phyloP scores from a whole-genome alignment of 2,888 invertebrate species.

The Phortica magna region DNA sequence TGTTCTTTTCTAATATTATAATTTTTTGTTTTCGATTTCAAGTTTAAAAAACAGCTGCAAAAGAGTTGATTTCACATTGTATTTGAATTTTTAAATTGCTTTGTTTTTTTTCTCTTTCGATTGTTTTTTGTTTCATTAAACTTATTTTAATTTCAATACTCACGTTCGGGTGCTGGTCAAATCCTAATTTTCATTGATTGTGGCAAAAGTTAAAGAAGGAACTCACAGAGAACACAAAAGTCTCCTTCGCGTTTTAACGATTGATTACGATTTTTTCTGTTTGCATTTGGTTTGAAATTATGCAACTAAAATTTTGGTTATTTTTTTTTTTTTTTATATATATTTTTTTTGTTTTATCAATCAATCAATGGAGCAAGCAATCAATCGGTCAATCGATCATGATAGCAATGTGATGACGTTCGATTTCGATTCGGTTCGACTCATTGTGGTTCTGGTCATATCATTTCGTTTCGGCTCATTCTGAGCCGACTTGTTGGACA shows the following conservation, averaged over 20 bases:
- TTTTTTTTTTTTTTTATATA: too few relatives aligned
- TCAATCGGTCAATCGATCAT: slow-evolving; percentile 12
- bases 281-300: background rate
- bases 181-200: background rate
- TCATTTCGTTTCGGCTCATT: background rate
- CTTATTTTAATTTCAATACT: slow-evolving; percentile 60
- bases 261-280: slow-evolving; percentile 28
- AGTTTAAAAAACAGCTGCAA: too few relatives aligned
- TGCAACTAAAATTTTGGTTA: slow-evolving; percentile 17
- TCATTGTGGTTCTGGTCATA: too few relatives aligned
- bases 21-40: slow-evolving; percentile 31
- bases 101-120: slow-evolving; percentile 42
- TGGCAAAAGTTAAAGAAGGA: background rate
- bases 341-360: background rate
- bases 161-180: slow-evolving; percentile 62
- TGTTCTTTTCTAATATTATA: slow-evolving; percentile 34
- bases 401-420: slow-evolving; percentile 50
- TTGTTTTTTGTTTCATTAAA: slow-evolving; percentile 3
- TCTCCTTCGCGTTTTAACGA: slow-evolving; percentile 50
- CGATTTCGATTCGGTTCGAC: background rate
- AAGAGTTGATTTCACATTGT: background rate
- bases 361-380: background rate
- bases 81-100: slow-evolving; percentile 22
- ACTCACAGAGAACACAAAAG: slow-evolving; percentile 58
- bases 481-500: slow-evolving; percentile 45